Evolutionary conservation across 1,140 invertebrate genomes (phyloP).

Genomic region (Calephelis virginiensis): DNA sequence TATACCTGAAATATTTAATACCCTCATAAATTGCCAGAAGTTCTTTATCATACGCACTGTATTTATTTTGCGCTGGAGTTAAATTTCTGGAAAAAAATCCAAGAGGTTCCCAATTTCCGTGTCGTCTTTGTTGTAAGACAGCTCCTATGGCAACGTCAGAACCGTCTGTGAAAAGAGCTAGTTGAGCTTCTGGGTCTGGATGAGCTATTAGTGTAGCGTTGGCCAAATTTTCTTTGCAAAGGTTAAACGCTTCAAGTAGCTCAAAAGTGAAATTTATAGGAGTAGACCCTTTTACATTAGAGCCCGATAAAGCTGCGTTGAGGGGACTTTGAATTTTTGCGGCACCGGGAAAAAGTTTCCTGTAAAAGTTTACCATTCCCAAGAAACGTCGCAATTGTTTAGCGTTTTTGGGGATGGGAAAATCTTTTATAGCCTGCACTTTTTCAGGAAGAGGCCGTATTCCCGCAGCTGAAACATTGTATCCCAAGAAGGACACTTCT

Average conservation of each 20-base stretch:
- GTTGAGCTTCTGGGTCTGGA: background rate
- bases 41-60: no score
- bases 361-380: conserved; percentile 30
- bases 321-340: conserved; percentile 22
- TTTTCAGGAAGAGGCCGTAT: conserved; percentile 18
- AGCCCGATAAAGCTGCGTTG: no score
- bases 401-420: conserved; percentile 19
- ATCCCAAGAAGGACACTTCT: conserved; percentile 34
- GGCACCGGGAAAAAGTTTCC: conserved; percentile 23
- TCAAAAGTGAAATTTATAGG: background rate
- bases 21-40: no score
- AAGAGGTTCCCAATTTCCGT: background rate
- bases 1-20: no score
- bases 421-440: conserved; percentile 24
- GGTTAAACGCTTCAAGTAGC: background rate
- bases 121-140: conserved; percentile 10
- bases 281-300: background rate
- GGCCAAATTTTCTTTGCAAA: background rate
- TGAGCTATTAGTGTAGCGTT: conserved; percentile 12
- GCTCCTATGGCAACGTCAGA: conserved; percentile 9
- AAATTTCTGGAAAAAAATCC: no score
- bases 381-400: conserved; percentile 23
- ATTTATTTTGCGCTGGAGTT: no score
- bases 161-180: conserved; percentile 24
- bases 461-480: conserved; percentile 19